These are phyloP conservation scores for Cryptus viduatorius DNA, from an alignment of 2,888 invertebrate species.

Conservation along the genomic window DNA sequence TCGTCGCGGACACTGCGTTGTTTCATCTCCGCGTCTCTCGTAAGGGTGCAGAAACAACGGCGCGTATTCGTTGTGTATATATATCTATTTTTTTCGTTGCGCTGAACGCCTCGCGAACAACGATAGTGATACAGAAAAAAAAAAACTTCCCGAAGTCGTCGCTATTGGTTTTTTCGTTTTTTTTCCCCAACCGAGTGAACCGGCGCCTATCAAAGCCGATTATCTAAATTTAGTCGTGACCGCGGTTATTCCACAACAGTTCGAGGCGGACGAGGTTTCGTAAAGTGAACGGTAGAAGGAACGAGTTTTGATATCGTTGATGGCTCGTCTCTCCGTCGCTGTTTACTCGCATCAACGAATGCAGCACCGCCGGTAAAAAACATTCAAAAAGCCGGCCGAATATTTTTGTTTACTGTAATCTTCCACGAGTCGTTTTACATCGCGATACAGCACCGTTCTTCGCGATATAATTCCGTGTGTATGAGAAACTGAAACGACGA, in stretches of 20 bases:
- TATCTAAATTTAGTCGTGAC: constrained; percentile 74
- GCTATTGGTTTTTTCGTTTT: constrained; percentile 15
- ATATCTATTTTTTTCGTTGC: neutral
- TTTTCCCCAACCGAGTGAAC: constrained; percentile 8
- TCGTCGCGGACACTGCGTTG: neutral
- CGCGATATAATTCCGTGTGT: neutral
- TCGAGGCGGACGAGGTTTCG: constrained; percentile 32
- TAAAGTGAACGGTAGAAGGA: constrained; percentile 41
- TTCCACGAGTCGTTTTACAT: neutral
- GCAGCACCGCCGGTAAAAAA: neutral
- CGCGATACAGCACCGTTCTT: neutral
- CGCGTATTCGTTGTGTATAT: neutral
- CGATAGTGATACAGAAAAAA: constrained; percentile 20
- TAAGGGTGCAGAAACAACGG: neutral
- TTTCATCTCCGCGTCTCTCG: constrained; percentile 20
- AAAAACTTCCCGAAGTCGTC: neutral
- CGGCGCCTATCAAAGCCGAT: constrained; percentile 44
- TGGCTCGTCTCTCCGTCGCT: constrained; percentile 10
- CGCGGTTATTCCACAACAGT: constrained; percentile 27
- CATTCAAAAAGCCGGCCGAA: neutral
- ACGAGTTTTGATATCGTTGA: constrained; percentile 27
- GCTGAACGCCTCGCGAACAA: neutral
- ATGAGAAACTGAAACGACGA: neutral
- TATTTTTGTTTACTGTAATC: neutral
- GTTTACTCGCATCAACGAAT: constrained; percentile 7